Evolutionary conservation across 1,140 invertebrate genomes (phyloP).

Genomic region (Heterodera carotae): DNA sequence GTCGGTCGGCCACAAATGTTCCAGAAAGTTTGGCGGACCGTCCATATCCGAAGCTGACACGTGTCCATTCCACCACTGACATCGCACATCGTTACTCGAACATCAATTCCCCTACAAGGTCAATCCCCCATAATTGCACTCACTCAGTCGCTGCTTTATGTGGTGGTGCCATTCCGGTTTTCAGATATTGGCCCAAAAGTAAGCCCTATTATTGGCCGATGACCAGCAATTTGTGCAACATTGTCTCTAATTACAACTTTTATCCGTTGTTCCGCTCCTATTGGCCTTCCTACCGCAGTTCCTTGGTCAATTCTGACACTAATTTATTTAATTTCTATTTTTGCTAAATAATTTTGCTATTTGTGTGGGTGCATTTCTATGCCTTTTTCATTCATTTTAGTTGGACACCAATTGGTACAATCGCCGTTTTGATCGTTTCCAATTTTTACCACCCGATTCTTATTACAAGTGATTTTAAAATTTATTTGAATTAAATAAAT

Average conservation of each 20-base stretch:
- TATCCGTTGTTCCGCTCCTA: constrained; percentile 29
- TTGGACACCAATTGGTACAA: constrained; percentile 32
- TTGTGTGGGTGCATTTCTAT: too few relatives aligned
- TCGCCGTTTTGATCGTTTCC: constrained; percentile 23
- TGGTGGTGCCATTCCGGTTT: background rate
- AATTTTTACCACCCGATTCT: constrained; percentile 23
- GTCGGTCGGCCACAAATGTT: constrained; percentile 9
- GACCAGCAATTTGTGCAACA: constrained; percentile 29
- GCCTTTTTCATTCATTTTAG: background rate
- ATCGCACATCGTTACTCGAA: constrained; percentile 25
- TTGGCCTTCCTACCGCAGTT: constrained; percentile 29
- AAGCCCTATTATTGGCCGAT: constrained; percentile 31
- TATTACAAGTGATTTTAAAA: constrained; percentile 9
- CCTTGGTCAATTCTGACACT: too few relatives aligned
- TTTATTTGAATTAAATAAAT: background rate
- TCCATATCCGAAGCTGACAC: constrained; percentile 16
- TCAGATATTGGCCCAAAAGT: constrained; percentile 21
- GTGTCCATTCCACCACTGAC: constrained; percentile 14
- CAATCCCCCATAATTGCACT: background rate
- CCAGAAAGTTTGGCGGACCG: constrained; percentile 24
- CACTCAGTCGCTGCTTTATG: background rate
- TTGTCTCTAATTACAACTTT: constrained; percentile 26
- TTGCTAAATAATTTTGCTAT: background rate
- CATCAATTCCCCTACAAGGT: constrained; percentile 24
- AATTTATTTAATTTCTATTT: too few relatives aligned